Evolutionary conservation across 2,797 vertebrate species (phyloP).

Genomic region (Mastacembelus armatus): DNA sequence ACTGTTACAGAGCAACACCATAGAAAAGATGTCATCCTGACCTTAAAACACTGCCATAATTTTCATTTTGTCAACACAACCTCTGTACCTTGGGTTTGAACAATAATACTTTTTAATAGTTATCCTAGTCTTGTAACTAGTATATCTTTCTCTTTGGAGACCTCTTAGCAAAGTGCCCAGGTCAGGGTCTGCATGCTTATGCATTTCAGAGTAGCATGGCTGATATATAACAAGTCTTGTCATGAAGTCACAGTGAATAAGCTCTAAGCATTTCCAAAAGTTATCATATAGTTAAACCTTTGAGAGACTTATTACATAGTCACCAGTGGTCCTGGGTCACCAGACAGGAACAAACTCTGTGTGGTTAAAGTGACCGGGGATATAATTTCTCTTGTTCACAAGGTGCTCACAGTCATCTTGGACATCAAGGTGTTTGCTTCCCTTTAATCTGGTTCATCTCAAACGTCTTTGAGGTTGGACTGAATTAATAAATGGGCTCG

Average conservation of each 20-base stretch:
- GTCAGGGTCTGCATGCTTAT: conserved; percentile 70
- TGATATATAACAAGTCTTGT: conserved; percentile 63
- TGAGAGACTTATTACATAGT: conserved; percentile 27
- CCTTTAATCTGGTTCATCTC: conserved; percentile 80
- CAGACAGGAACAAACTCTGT: conserved; percentile 46
- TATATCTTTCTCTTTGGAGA: conserved; percentile 58
- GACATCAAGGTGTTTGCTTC: conserved; percentile 74
- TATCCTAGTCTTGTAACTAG: conserved; percentile 50
- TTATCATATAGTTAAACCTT: conserved; percentile 28
- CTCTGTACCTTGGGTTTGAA: conserved; percentile 53
- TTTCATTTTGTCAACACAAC: conserved; percentile 53
- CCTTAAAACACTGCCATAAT: conserved; percentile 69
- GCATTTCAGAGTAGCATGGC: conserved; percentile 77
- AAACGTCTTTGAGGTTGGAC: conserved; percentile 65
- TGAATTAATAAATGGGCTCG: conserved; percentile 54
- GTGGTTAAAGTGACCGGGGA: conserved; percentile 46
- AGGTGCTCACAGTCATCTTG: conserved; percentile 71
- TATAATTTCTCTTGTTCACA: conserved; percentile 62
- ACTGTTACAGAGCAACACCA: conserved; percentile 71
- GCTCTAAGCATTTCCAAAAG: conserved; percentile 56
- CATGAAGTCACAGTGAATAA: conserved; percentile 58
- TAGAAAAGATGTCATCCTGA: conserved; percentile 59
- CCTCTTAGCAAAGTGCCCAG: conserved; percentile 61
- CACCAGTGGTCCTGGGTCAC: conserved; percentile 28
- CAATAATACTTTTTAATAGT: conserved; percentile 54